A percentile compares a stretch with the other conserved stretches of the same genome.
These are phyloP conservation scores for Plebejus anna DNA, from an alignment of 2,888 invertebrate genomes.

Conservation along the genomic window DNA sequence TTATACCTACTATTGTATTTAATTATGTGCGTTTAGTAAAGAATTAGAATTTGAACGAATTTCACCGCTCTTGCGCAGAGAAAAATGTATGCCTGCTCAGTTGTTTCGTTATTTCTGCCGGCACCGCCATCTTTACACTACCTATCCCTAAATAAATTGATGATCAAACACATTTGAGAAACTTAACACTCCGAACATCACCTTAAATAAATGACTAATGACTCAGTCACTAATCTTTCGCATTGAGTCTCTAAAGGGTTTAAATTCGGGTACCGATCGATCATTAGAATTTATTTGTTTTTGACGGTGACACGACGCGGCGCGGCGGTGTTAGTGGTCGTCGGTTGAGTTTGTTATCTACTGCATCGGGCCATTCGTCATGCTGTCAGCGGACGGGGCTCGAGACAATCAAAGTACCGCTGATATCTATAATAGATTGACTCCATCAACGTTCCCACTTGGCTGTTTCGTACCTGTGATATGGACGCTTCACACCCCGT, in stretches of 20 bases:
- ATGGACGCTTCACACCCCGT: neutral
- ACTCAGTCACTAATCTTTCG: conserved; percentile 33
- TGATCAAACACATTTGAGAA: neutral
- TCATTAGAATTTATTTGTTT: conserved; percentile 78
- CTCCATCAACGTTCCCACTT: neutral
- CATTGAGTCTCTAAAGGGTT: conserved; percentile 64
- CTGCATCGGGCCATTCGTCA: conserved; percentile 75
- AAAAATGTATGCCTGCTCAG: too few species aligned
- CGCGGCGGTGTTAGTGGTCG: conserved; percentile 45
- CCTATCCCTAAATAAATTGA: neutral
- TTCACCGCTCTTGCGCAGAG: too few species aligned
- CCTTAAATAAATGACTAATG: conserved; percentile 3
- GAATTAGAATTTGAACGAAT: too few species aligned
- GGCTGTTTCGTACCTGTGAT: neutral
- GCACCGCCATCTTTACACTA: neutral
- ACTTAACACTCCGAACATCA: neutral
- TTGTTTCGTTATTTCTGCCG: neutral
- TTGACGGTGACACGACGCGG: conserved; percentile 72
- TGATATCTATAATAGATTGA: conserved; percentile 50
- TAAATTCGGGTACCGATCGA: conserved; percentile 72
- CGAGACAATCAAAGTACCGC: conserved; percentile 75
- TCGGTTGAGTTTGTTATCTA: conserved; percentile 52
- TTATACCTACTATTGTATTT: too few species aligned
- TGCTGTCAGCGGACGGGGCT: conserved; percentile 72
- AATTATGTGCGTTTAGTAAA: too few species aligned